Evolutionary conservation across 2,797 vertebrate species (phyloP).

Genomic region (Margarornis squamiger): DNA sequence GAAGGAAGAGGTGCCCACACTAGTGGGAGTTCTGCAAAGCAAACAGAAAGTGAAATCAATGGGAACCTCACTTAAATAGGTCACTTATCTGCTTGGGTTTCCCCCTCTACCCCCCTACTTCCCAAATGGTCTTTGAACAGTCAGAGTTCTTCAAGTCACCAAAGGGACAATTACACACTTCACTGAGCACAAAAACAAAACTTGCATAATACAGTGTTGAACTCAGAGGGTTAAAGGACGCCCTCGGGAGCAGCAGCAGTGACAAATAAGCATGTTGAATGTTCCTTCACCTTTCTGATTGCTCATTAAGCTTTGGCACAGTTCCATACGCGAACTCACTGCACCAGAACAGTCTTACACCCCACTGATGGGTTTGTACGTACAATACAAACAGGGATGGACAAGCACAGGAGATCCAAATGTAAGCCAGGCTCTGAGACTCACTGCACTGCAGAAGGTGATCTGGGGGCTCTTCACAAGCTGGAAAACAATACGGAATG

Average conservation of each 20-base stretch:
- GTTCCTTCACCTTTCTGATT: conserved; percentile 54
- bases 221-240: conserved; percentile 21
- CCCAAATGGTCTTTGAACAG: neutral
- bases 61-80: conserved; percentile 25
- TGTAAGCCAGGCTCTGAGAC: neutral
- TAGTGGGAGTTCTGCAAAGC: neutral
- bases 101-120: neutral
- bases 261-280: conserved; percentile 31
- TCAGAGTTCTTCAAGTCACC: conserved; percentile 22
- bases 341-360: conserved; percentile 18
- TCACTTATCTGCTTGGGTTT: neutral
- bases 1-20: neutral
- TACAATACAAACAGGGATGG: neutral
- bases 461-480: neutral
- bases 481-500: neutral
- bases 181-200: conserved; percentile 25
- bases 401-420: neutral
- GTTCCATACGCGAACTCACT: conserved; percentile 18
- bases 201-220: conserved; percentile 7
- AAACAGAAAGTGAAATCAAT: conserved; percentile 48
- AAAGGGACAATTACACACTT: conserved; percentile 50
- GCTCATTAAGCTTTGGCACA: conserved; percentile 50
- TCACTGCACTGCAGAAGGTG: neutral
- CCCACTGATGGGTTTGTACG: neutral
- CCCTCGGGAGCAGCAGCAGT: neutral